A percentile compares a stretch with the other conserved stretches of the same genome.
Evolutionary conservation across 2,797 vertebrate genomes (phyloP).

Genomic region (Ctenopoma multispine): DNA sequence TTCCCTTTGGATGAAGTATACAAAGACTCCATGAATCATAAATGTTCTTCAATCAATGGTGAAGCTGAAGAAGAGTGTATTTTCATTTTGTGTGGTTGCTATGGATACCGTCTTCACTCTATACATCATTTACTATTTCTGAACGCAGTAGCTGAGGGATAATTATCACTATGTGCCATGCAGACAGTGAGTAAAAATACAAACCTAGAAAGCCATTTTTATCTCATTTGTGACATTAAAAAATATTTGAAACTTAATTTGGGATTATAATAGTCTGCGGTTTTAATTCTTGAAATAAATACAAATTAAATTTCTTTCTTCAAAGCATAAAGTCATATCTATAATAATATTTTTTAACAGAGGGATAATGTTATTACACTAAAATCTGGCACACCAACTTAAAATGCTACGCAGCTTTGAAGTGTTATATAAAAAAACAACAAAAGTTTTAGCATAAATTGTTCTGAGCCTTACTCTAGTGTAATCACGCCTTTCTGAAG

Average conservation of each 20-base stretch:
- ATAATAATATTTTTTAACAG: conserved; percentile 10
- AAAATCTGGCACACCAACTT: conserved; percentile 11
- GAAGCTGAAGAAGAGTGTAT: conserved; percentile 18
- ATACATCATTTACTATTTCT: conserved; percentile 35
- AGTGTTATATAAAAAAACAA: neutral
- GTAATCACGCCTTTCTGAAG: conserved; percentile 39
- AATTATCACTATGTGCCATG: conserved; percentile 37
- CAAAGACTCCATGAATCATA: conserved; percentile 34
- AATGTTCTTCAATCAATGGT: conserved; percentile 32
- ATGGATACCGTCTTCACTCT: conserved; percentile 46
- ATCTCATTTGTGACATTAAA: conserved; percentile 16
- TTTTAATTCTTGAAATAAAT: conserved; percentile 22
- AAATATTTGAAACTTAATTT: conserved; percentile 3
- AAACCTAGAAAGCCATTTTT: neutral
- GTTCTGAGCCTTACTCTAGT: conserved; percentile 3
- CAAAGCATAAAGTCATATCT: conserved; percentile 5
- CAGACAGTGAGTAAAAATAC: conserved; percentile 27
- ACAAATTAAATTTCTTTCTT: conserved; percentile 1
- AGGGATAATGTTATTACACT: conserved; percentile 13
- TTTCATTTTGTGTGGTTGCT: conserved; percentile 49
- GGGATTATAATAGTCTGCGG: conserved; percentile 8
- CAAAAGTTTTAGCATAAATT: conserved; percentile 3
- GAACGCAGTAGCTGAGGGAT: conserved; percentile 8
- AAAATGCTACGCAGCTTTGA: conserved; percentile 8
- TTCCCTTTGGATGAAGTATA: conserved; percentile 30